phyloP scores from a whole-genome alignment of 2,797 vertebrate genomes.

The Leptodactylus fallax region DNA sequence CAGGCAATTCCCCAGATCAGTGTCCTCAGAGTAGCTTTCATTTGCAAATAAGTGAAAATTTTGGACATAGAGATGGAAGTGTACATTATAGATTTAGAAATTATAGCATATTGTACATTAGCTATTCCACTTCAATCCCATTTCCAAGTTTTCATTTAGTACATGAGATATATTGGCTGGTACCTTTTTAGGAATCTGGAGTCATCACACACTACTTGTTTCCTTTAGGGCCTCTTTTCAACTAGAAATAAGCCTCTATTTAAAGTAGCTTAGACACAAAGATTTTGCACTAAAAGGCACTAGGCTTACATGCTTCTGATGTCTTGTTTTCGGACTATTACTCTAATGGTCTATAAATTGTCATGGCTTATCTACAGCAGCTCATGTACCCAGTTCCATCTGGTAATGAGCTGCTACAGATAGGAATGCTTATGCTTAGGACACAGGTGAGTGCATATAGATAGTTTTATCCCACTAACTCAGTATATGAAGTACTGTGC shows the following conservation, averaged over 20 bases:
- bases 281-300: not conserved
- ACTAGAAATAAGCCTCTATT: not conserved
- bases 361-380: not conserved
- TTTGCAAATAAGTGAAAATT: not conserved
- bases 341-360: not conserved
- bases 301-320: not conserved
- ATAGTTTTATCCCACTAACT: conserved; percentile 19
- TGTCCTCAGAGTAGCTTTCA: not conserved
- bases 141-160: not conserved
- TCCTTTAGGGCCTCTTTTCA: not conserved
- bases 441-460: conserved; percentile 22
- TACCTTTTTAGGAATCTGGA: not conserved
- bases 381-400: not conserved
- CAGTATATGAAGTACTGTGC: not conserved
- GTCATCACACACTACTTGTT: not conserved
- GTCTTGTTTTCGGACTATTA: conserved; percentile 6
- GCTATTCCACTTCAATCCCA: not conserved
- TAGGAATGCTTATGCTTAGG: not conserved
- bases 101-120: no score
- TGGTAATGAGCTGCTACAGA: conserved; percentile 4
- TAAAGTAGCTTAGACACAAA: not conserved
- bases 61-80: no score
- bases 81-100: no score
- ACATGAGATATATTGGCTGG: not conserved
- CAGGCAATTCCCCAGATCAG: not conserved